These are phyloP conservation scores for Sterrhoptilus dennistouni DNA, from an alignment of 2,113 vertebrate genomes.

Conservation along the genomic window DNA sequence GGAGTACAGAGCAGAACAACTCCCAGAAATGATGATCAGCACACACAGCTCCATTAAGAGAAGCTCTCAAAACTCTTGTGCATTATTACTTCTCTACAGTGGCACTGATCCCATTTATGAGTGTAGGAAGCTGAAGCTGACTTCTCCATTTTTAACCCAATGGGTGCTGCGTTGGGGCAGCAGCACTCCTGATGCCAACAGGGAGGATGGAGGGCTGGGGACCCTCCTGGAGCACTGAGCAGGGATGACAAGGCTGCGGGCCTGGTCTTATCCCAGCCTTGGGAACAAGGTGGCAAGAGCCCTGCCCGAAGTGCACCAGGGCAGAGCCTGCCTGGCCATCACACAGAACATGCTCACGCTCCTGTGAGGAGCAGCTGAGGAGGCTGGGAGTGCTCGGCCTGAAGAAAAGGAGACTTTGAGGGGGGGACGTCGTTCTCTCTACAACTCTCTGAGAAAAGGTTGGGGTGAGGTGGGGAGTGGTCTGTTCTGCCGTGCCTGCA, in stretches of 20 bases:
- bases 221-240: rapidly evolving
- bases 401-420: not conserved
- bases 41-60: rapidly evolving
- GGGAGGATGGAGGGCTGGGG: rapidly evolving
- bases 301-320: not conserved
- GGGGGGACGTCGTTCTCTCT: rapidly evolving
- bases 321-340: not conserved
- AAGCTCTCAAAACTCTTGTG: rapidly evolving
- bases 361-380: too few species aligned
- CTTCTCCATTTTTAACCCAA: rapidly evolving
- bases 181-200: rapidly evolving
- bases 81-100: rapidly evolving
- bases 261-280: rapidly evolving
- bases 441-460: rapidly evolving
- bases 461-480: too few species aligned
- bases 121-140: rapidly evolving
- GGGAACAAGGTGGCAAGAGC: not conserved
- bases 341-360: not conserved
- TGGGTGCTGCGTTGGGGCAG: rapidly evolving
- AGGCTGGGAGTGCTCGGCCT: not conserved
- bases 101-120: rapidly evolving
- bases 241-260: rapidly evolving
- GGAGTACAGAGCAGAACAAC: rapidly evolving
- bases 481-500: not conserved
- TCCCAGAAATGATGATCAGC: rapidly evolving